These are phyloP conservation scores for Chaetophractus vellerosus DNA, from an alignment of 2,797 vertebrate species.

Conservation along the genomic window DNA sequence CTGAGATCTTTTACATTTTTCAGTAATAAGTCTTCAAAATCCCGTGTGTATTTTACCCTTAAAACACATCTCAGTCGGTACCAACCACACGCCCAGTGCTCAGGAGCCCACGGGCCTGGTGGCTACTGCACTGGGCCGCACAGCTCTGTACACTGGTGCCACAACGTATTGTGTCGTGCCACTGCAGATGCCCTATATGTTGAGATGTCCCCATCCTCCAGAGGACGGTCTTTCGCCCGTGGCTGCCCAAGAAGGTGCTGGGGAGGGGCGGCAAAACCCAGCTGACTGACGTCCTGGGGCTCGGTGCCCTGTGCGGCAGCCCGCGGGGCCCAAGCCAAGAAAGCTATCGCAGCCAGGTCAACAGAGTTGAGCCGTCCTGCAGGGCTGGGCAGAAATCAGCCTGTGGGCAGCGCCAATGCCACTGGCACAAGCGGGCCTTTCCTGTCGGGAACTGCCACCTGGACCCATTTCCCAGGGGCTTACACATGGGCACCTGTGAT, in stretches of 20 bases:
- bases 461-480: too few species aligned
- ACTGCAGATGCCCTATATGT: slow-evolving; percentile 28
- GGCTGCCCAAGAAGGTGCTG: not conserved
- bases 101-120: too few species aligned
- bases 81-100: fast-evolving
- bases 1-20: not conserved
- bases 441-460: too few species aligned
- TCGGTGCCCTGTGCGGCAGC: too few species aligned
- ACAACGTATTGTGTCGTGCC: slow-evolving; percentile 3
- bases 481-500: too few species aligned
- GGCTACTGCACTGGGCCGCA: not conserved
- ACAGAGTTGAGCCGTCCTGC: too few species aligned
- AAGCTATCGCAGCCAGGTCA: too few species aligned
- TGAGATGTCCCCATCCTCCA: slow-evolving; percentile 38
- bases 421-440: too few species aligned
- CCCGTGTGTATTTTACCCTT: not conserved
- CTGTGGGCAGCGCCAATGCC: too few species aligned
- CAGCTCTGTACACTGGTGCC: not conserved
- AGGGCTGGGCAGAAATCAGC: too few species aligned
- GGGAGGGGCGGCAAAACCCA: not conserved
- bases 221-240: slow-evolving; percentile 64
- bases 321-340: too few species aligned
- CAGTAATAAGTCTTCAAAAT: not conserved
- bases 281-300: not conserved
- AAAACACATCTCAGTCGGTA: not conserved